Conservation (phyloP, 2,113 vertebrate genomes). For the Petromus typicus region DNA sequence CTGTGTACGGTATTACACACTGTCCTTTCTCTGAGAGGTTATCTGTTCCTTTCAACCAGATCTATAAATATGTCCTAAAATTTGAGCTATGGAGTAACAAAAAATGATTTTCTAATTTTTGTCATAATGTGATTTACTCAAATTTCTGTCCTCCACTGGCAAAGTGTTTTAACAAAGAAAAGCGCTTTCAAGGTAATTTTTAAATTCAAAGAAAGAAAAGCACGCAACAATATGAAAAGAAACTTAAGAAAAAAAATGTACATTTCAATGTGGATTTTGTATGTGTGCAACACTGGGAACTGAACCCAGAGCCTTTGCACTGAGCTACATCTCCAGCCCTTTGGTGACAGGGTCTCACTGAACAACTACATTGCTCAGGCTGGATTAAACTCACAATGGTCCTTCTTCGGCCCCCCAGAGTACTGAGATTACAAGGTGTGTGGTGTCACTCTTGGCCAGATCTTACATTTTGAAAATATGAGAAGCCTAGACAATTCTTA, state of each 20-base stretch:
- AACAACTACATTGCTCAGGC: not conserved
- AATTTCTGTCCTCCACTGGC: slow-evolving; percentile 28
- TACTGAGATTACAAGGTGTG: not conserved
- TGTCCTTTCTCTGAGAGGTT: not conserved
- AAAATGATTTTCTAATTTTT: slow-evolving; percentile 24
- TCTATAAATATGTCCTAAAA: not conserved
- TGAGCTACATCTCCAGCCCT: not conserved
- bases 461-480: slow-evolving; percentile 53
- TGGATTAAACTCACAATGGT: not conserved
- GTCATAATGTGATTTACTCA: not conserved
- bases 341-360: not conserved
- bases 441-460: not conserved
- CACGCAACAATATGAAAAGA: slow-evolving; percentile 10
- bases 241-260: slow-evolving; percentile 44
- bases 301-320: not conserved
- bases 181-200: slow-evolving; percentile 27
- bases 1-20: not conserved
- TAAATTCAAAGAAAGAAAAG: slow-evolving; percentile 42
- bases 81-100: slow-evolving; percentile 29
- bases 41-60: not conserved
- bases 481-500: slow-evolving; percentile 38
- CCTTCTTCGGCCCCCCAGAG: not conserved
- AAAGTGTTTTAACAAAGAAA: slow-evolving; percentile 63
- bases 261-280: not conserved
- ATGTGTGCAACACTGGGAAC: not conserved